Percentiles rank a stretch among this genome's conserved stretches.
Conservation (phyloP, 2,888 invertebrate genomes). For the Thymelicus lineola region DNA sequence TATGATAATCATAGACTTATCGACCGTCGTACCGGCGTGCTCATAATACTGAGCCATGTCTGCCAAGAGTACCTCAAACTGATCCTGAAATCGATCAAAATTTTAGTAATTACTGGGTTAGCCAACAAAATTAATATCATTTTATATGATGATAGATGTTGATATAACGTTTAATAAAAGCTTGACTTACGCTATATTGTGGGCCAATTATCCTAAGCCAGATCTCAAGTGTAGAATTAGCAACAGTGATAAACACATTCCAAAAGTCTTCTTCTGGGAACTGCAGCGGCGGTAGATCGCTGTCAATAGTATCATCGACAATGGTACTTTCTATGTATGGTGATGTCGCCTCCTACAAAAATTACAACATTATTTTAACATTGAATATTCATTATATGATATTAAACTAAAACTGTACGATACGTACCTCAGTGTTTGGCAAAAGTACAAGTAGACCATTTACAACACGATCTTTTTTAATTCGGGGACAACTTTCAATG, state of each 20-base stretch:
- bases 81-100: conserved; percentile 60
- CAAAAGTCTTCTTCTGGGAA: conserved; percentile 80
- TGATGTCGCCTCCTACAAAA: conserved; percentile 46
- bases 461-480: conserved; percentile 82
- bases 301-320: conserved; percentile 65
- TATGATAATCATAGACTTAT: conserved; percentile 72
- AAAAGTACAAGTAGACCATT: conserved; percentile 80
- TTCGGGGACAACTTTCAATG: conserved; percentile 83
- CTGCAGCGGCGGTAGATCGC: conserved; percentile 72
- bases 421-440: conserved; percentile 70
- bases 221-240: conserved; percentile 86
- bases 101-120: conserved; percentile 13
- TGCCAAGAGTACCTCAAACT: conserved; percentile 76
- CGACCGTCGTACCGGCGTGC: conserved; percentile 69
- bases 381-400: neutral
- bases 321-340: conserved; percentile 48
- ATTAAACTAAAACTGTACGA: neutral
- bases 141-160: too few species aligned
- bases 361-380: conserved; percentile 11
- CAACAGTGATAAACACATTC: conserved; percentile 87
- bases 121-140: too few species aligned
- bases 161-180: conserved; percentile 13
- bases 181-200: conserved; percentile 84
- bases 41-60: conserved; percentile 81
- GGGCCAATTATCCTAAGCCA: conserved; percentile 88